Evolutionary conservation across 2,888 invertebrate species (phyloP).

Genomic region (Melinaea menophilus): DNA sequence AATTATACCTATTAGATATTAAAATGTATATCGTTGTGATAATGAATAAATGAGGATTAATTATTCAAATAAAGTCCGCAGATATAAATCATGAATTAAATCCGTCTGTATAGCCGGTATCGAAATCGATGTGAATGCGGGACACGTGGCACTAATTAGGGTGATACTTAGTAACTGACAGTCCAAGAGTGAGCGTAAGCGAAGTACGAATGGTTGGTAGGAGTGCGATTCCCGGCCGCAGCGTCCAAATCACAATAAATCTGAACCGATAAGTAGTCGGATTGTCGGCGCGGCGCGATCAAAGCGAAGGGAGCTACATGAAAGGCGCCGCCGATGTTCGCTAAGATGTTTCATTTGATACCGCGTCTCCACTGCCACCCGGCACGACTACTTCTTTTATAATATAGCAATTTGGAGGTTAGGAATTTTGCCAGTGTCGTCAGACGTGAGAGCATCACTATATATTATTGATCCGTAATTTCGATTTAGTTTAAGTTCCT

Average conservation of each 20-base stretch:
- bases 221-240: conserved; percentile 58
- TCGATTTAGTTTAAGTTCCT: no score
- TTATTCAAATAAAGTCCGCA: background rate
- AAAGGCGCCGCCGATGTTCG: conserved; percentile 65
- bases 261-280: conserved; percentile 77
- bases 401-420: conserved; percentile 57
- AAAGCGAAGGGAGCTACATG: conserved; percentile 70
- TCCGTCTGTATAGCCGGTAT: conserved; percentile 21
- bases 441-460: conserved; percentile 16
- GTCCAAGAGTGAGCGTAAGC: conserved; percentile 47
- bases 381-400: conserved; percentile 60
- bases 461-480: background rate
- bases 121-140: conserved; percentile 29
- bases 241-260: conserved; percentile 76
- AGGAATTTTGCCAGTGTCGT: no score
- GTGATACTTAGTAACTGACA: conserved; percentile 43
- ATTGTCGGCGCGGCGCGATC: conserved; percentile 74
- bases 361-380: conserved; percentile 62
- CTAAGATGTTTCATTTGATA: conserved; percentile 56
- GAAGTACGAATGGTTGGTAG: conserved; percentile 44
- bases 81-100: conserved; percentile 12
- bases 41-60: background rate
- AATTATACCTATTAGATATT: no score
- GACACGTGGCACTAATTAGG: conserved; percentile 34
- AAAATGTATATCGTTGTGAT: no score